These are phyloP conservation scores for Cyphomyrus discorhynchus DNA, from an alignment of 2,113 vertebrate genomes.

Conservation along the genomic window DNA sequence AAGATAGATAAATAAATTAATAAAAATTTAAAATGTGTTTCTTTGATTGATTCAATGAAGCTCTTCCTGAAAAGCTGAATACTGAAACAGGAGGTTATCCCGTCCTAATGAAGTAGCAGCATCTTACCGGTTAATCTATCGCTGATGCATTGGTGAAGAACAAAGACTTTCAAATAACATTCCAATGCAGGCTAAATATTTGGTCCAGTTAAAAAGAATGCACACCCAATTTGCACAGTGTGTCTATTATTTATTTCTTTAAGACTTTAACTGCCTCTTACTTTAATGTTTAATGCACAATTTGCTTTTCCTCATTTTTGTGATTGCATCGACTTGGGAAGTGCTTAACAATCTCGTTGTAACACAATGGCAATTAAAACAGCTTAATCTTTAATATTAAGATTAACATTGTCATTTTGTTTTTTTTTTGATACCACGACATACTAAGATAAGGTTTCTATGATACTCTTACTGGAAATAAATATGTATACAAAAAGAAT, in stretches of 20 bases:
- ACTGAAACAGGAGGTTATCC: neutral
- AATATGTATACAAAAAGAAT: neutral
- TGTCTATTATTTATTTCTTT: neutral
- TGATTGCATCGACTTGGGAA: neutral
- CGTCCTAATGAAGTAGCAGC: neutral
- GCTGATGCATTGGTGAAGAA: neutral
- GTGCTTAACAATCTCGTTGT: neutral
- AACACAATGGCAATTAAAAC: neutral
- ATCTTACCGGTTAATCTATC: neutral
- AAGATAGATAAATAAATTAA: too few relatives aligned
- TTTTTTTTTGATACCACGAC: neutral
- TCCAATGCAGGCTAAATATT: neutral
- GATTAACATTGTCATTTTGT: neutral
- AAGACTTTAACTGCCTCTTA: neutral
- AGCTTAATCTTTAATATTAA: neutral
- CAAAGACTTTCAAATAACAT: neutral
- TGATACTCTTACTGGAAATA: neutral
- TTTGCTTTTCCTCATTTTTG: neutral
- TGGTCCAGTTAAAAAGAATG: neutral
- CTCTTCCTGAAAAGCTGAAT: neutral
- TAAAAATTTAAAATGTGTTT: neutral
- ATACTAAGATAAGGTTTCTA: neutral
- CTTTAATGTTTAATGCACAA: neutral
- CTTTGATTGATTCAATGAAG: neutral
- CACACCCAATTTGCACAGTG: neutral